Percentiles rank a stretch among this genome's conserved stretches.
phyloP scores from a whole-genome alignment of 2,113 vertebrate species.

The Calypte anna region DNA sequence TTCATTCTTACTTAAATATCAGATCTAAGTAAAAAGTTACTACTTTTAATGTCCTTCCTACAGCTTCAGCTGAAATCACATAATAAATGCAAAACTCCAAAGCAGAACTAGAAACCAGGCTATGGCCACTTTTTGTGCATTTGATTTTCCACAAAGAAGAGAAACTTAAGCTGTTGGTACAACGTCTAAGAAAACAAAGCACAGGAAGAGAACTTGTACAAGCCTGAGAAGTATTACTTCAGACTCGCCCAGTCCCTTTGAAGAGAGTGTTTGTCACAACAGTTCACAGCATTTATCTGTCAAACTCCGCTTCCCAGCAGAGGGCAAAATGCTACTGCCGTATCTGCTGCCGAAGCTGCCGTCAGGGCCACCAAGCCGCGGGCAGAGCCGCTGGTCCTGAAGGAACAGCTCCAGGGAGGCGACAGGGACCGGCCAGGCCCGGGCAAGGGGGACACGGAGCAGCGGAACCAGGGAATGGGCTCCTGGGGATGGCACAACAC shows the following conservation, averaged over 20 bases:
- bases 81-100: not conserved
- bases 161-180: not conserved
- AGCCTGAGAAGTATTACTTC: not conserved
- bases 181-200: not conserved
- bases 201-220: not conserved
- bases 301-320: constrained; percentile 58
- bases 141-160: not conserved
- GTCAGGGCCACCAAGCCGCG: not conserved
- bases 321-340: constrained; percentile 59
- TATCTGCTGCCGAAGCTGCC: not conserved
- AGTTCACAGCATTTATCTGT: not conserved
- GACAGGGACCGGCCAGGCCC: no score
- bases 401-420: constrained; percentile 58
- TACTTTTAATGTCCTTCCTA: not conserved
- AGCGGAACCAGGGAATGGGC: not conserved
- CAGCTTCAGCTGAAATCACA: not conserved
- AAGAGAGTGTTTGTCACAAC: not conserved
- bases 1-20: not conserved
- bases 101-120: not conserved
- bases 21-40: not conserved
- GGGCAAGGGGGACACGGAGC: no score
- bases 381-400: constrained; percentile 55
- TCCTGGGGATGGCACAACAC: not conserved
- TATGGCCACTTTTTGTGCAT: not conserved
- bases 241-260: not conserved